Evolutionary conservation across 2,888 invertebrate species (phyloP).

Genomic region (Cataglyphis rosenhaueri): DNA sequence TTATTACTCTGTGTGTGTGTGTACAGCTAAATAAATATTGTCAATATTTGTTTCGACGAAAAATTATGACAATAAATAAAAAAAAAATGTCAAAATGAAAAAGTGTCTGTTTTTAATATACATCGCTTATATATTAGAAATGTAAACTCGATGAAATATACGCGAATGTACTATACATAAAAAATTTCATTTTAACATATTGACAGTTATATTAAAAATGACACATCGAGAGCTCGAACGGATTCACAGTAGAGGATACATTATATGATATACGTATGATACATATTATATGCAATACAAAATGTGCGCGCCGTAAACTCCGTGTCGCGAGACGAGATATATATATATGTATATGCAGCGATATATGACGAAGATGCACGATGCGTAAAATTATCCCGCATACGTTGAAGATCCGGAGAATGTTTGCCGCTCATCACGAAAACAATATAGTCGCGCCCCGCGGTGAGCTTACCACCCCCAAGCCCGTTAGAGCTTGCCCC

Average conservation of each 20-base stretch:
- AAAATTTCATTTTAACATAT: constrained; percentile 4
- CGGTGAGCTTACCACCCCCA: constrained; percentile 81
- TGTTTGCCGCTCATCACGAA: constrained; percentile 84
- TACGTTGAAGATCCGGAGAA: constrained; percentile 71
- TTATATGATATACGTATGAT: background rate
- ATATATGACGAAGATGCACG: constrained; percentile 36
- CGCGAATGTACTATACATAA: background rate
- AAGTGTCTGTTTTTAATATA: background rate
- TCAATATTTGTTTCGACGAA: background rate
- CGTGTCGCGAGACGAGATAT: background rate
- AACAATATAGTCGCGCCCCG: constrained; percentile 85
- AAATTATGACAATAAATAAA: background rate
- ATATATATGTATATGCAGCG: background rate
- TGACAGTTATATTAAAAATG: background rate
- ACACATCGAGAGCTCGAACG: background rate
- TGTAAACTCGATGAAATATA: background rate
- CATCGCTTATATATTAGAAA: background rate
- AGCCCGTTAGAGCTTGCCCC: constrained; percentile 73
- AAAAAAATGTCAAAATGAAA: background rate
- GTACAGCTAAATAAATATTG: background rate
- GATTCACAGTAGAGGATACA: background rate
- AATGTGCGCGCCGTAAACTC: constrained; percentile 4
- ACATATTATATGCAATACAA: background rate
- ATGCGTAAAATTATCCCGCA: constrained; percentile 72
- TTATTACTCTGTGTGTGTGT: background rate